These are phyloP conservation scores for Onychomys torridus DNA, from an alignment of 2,797 vertebrate genomes.

Conservation along the genomic window DNA sequence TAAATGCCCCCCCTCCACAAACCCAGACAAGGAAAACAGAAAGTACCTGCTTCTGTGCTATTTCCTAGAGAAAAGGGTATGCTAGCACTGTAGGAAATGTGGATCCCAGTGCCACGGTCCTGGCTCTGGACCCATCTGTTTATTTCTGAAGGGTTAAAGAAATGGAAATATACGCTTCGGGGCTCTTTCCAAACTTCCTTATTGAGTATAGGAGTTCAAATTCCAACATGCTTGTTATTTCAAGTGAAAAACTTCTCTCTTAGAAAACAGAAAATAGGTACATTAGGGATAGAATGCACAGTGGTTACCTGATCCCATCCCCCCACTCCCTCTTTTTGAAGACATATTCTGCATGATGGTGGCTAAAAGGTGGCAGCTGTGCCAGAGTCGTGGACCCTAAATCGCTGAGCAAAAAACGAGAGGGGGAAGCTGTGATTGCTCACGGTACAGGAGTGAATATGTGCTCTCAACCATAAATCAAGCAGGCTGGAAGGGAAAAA, in stretches of 20 bases:
- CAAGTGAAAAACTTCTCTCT: slow-evolving; percentile 70
- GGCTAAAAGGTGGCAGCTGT: slow-evolving; percentile 91
- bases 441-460: slow-evolving; percentile 90
- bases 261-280: slow-evolving; percentile 58
- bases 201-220: slow-evolving; percentile 19
- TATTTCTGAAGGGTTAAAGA: background rate
- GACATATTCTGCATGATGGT: slow-evolving; percentile 84
- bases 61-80: slow-evolving; percentile 31
- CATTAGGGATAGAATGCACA: slow-evolving; percentile 80
- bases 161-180: slow-evolving; percentile 14
- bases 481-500: slow-evolving; percentile 88
- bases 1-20: background rate
- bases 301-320: slow-evolving; percentile 81
- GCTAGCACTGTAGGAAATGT: background rate
- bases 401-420: slow-evolving; percentile 93
- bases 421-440: slow-evolving; percentile 95
- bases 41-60: background rate
- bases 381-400: slow-evolving; percentile 90
- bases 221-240: slow-evolving; percentile 49
- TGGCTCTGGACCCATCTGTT: background rate
- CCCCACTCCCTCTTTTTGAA: slow-evolving; percentile 42
- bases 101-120: background rate
- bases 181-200: slow-evolving; percentile 63
- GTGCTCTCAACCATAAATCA: slow-evolving; percentile 95
- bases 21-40: background rate